These are phyloP conservation scores for Lithophane socia DNA, from an alignment of 2,888 invertebrate genomes.

Conservation along the genomic window DNA sequence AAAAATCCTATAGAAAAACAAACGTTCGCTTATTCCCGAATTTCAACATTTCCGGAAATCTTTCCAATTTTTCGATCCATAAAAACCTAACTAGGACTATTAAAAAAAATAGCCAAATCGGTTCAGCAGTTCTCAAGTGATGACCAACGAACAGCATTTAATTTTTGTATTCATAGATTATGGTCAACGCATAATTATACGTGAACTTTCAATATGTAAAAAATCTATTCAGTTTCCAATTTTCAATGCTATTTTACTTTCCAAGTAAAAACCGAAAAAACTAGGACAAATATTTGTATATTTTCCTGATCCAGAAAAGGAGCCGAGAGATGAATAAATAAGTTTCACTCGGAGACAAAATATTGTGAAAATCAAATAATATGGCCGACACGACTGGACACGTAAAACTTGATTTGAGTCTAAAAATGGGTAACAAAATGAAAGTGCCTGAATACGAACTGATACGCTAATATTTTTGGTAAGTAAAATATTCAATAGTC, in stretches of 20 bases:
- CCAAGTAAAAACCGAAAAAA: background rate
- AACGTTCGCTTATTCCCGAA: background rate
- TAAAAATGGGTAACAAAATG: background rate
- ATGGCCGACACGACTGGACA: background rate
- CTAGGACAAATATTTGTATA: background rate
- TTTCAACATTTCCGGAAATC: background rate
- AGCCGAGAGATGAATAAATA: background rate
- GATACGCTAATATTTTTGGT: background rate
- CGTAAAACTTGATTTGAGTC: slow-evolving; percentile 12
- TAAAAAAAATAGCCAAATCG: background rate
- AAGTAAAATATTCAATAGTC: background rate
- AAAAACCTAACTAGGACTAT: background rate
- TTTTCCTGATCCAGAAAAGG: background rate
- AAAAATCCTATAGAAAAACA: background rate
- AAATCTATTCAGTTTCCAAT: background rate
- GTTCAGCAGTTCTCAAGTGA: background rate
- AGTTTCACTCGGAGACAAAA: background rate
- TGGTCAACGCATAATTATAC: background rate
- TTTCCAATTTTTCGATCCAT: background rate
- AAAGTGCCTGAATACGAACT: background rate
- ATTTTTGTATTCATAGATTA: background rate
- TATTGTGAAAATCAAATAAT: slow-evolving; percentile 23
- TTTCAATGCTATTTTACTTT: background rate
- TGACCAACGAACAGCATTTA: background rate
- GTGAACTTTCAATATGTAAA: background rate